Evolutionary conservation across 2,888 invertebrate genomes (phyloP), one percentile per base, ranked within the genome.

Genomic region (Alviniconcha strummeri): DNA sequence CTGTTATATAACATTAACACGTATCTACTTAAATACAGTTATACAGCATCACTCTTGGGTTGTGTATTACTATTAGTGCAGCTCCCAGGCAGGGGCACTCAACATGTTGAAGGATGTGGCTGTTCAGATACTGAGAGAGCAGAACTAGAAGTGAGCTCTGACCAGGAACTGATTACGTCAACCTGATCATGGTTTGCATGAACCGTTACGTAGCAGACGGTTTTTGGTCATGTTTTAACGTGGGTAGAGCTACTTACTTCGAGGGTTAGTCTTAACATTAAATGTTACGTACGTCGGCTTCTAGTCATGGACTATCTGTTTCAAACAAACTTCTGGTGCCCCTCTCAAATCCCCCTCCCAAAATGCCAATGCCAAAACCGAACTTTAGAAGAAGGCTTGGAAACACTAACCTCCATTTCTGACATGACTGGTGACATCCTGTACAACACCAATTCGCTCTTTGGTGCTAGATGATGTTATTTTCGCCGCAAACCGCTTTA

Each of bases 401-500:
- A 57, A 77, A 55, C 9, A 15, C 86, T 78, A 86, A 91, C 92
- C 91, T 85, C 90, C 87, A 86, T 88, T 89, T 17, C 85, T 80
- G 17, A 91, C 88, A 85, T 88, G 90, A 81, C 88, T 87, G 71
- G 88, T 83, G 17, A 92, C 90, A 83, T 90, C 88, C 52, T 87
- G 83, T 19, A 91, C 83, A 78, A 90, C 89, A 82, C 87, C 83
- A 6, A 88, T 86, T 80, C 92, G 86, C 76, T 91, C 91, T 80
- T 89, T 91, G 15, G 91, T 91, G 84, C 91, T 92, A 7, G 90
- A 88, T 15, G 89, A 89, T 9, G 89, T 87, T 15, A 93, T 88
- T 83, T 90, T 90, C 78, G 89, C 88, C 8, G 92, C 90, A 89
- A 91, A 92, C 81, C 81, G 88, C 87, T 92, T 92, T 83, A 93